Percentiles rank a stretch among this genome's conserved stretches.
Evolutionary conservation across 2,113 vertebrate genomes (phyloP).

Genomic region (Paraplagusia blochii): DNA sequence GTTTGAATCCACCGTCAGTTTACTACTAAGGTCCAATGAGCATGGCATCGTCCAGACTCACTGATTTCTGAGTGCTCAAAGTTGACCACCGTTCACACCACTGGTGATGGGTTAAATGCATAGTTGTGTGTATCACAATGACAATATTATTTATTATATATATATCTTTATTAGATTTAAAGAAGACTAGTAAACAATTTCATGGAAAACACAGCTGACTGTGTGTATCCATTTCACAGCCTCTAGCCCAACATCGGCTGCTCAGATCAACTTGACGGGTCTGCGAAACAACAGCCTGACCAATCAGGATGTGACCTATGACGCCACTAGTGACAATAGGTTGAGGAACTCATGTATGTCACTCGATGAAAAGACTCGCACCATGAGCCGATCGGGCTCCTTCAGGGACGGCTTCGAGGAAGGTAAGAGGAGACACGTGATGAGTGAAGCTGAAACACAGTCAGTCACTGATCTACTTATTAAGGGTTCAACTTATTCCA

Average conservation of each 20-base stretch:
- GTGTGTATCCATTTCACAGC: slow-evolving; percentile 30
- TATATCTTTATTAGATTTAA: too few relatives aligned
- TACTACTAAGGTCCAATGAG: too few relatives aligned
- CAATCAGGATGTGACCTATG: slow-evolving; percentile 84
- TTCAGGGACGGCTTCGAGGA: slow-evolving; percentile 98
- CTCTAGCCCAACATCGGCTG: slow-evolving; percentile 88
- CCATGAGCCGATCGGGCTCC: slow-evolving; percentile 95
- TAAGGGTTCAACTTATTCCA: slow-evolving; percentile 28
- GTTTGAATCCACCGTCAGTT: too few relatives aligned
- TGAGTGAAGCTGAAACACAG: neutral
- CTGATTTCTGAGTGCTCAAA: too few relatives aligned
- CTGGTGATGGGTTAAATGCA: too few relatives aligned
- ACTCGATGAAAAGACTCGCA: slow-evolving; percentile 91
- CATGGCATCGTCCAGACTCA: too few relatives aligned
- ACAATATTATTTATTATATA: too few relatives aligned
- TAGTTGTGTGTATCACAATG: too few relatives aligned
- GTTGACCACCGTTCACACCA: too few relatives aligned
- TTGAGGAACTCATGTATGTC: slow-evolving; percentile 97
- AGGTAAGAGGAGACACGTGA: slow-evolving; percentile 77
- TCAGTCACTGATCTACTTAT: slow-evolving; percentile 11
- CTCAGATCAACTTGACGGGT: slow-evolving; percentile 87
- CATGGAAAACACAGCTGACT: neutral
- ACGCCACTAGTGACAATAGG: slow-evolving; percentile 83
- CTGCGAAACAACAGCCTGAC: slow-evolving; percentile 91
- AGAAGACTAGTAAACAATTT: too few relatives aligned